Percentiles rank a stretch among this genome's conserved stretches.
These are phyloP conservation scores for Xestia c-nigrum DNA, from an alignment of 2,888 invertebrate genomes.

Conservation along the genomic window DNA sequence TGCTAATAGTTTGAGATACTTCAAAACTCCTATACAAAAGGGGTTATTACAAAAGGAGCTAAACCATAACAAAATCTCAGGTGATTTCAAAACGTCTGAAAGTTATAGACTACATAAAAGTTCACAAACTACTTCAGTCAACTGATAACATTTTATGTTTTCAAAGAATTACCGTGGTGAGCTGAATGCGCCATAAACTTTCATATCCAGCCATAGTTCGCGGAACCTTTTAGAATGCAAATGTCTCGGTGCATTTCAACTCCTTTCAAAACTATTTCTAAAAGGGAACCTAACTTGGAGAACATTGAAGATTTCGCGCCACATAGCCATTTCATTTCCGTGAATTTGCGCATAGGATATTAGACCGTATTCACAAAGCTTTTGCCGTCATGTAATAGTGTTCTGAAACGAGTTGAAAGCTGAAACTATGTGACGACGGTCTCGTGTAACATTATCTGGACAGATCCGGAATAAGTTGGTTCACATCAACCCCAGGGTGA, in stretches of 20 bases:
- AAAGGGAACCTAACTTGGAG: slow-evolving; percentile 79
- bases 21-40: background rate
- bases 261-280: slow-evolving; percentile 85
- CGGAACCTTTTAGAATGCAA: slow-evolving; percentile 85
- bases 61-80: slow-evolving; percentile 39
- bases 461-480: slow-evolving; percentile 51
- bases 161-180: slow-evolving; percentile 70
- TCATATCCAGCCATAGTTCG: slow-evolving; percentile 75
- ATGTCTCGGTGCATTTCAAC: slow-evolving; percentile 84
- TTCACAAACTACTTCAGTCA: slow-evolving; percentile 66
- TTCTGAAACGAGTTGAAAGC: slow-evolving; percentile 62
- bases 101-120: slow-evolving; percentile 67
- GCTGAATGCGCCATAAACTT: slow-evolving; percentile 78
- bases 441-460: slow-evolving; percentile 46
- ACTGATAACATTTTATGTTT: slow-evolving; percentile 75
- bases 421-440: slow-evolving; percentile 62
- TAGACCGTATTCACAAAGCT: slow-evolving; percentile 70
- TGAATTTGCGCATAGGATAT: slow-evolving; percentile 75
- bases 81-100: slow-evolving; percentile 42
- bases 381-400: slow-evolving; percentile 67
- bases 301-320: slow-evolving; percentile 80
- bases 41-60: background rate
- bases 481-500: slow-evolving; percentile 39
- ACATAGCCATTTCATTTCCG: slow-evolving; percentile 77
- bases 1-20: background rate